Evolutionary conservation across 2,888 invertebrate genomes (phyloP).

Genomic region (Ecliptopera silaceata): DNA sequence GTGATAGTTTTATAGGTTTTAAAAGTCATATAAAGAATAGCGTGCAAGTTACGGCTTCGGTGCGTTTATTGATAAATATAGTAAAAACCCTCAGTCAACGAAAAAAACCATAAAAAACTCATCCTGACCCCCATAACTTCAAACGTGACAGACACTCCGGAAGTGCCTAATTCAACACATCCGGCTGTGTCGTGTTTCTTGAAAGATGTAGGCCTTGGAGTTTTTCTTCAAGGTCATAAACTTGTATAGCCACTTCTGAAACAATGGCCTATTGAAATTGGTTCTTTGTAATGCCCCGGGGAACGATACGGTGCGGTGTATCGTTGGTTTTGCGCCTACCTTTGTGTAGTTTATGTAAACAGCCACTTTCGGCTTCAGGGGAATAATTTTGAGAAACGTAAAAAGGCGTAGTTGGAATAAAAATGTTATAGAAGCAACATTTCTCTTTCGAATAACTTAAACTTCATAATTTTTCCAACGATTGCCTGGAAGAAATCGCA

Average conservation of each 20-base stretch:
- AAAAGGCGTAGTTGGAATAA: no score
- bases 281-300: slow-evolving; percentile 48
- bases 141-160: slow-evolving; percentile 8
- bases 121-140: slow-evolving; percentile 8
- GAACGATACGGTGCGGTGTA: slow-evolving; percentile 31
- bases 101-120: slow-evolving; percentile 1
- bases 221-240: slow-evolving; percentile 46
- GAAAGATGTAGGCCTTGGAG: slow-evolving; percentile 34
- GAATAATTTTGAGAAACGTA: background rate
- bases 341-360: slow-evolving; percentile 1
- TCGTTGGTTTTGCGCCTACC: slow-evolving; percentile 14
- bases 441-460: no score
- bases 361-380: background rate
- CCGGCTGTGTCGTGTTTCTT: slow-evolving; percentile 14
- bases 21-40: no score
- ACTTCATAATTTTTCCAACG: no score
- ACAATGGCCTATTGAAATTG: slow-evolving; percentile 58
- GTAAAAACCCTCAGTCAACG: background rate
- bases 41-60: background rate
- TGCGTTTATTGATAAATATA: background rate
- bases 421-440: no score
- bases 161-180: slow-evolving; percentile 28
- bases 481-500: no score
- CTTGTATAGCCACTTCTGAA: slow-evolving; percentile 52
- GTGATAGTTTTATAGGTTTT: background rate